These are phyloP conservation scores for Sabatieria punctata DNA, from an alignment of 2,888 invertebrate species.

Conservation along the genomic window DNA sequence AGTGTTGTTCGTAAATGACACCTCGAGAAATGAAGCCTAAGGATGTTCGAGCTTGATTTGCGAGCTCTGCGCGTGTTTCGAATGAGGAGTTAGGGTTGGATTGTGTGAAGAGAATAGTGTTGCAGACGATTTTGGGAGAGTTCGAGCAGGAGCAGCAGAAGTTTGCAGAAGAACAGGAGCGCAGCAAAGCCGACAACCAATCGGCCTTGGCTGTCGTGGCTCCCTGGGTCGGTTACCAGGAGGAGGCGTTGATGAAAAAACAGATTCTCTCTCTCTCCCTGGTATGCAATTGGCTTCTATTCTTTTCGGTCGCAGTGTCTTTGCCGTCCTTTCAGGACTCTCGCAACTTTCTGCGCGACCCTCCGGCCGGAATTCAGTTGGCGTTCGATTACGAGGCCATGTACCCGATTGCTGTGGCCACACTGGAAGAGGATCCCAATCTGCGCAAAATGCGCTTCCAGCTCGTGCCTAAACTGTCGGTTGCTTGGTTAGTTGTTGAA, in stretches of 20 bases:
- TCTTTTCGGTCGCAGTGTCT: conserved; percentile 4
- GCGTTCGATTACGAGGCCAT: conserved; percentile 85
- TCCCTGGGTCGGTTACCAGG: conserved; percentile 87
- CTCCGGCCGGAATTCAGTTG: conserved; percentile 51
- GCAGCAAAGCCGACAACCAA: conserved; percentile 7
- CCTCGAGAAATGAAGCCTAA: no score
- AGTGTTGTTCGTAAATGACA: no score
- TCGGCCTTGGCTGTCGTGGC: conserved; percentile 41
- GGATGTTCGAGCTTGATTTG: no score
- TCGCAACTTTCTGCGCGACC: conserved; percentile 89
- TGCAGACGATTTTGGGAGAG: conserved; percentile 78
- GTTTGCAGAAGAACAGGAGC: conserved; percentile 58
- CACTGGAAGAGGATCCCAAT: conserved; percentile 83
- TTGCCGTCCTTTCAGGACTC: conserved; percentile 53
- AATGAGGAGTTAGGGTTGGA: no score
- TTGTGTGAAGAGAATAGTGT: background rate
- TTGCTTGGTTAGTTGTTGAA: background rate
- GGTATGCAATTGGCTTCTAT: conserved; percentile 39
- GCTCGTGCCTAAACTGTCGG: conserved; percentile 54
- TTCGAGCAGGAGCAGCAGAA: conserved; percentile 93
- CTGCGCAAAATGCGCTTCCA: conserved; percentile 97
- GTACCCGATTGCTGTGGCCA: conserved; percentile 80
- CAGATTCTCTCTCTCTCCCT: conserved; percentile 89
- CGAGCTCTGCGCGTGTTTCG: no score
- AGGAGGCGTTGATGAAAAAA: conserved; percentile 79